Evolutionary conservation across 1,140 invertebrate species (phyloP), one percentile per base, ranked within the genome.

Genomic region (Drosophila punjabiensis): DNA sequence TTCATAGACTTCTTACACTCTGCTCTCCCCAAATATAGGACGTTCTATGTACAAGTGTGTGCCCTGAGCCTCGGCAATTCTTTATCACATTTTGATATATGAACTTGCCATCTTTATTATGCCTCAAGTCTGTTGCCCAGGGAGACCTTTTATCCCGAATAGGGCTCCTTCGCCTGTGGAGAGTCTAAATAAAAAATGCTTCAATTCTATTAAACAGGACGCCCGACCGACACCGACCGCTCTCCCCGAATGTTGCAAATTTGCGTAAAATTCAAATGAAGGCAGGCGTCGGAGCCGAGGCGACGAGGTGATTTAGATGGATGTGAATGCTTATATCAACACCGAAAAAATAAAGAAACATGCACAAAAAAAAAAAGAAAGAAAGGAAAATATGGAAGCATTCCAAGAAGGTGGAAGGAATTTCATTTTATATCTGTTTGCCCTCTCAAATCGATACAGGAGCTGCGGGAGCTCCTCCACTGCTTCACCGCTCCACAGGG

Each of bases 241-340:
- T 33, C 3, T 20, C 13, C 24, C 9, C 43, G 24, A 82, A 68
- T 73, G 60, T 78, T 56, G 65, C 77, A 61, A 81, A 84, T 82
- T 81, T 81, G 75, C 78, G 74, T 91, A 87, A 85, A 88, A 74
- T 83, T 88, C 71, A 76, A 83, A 80, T 91, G 64, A 79, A 79
- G 70, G 55, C 63, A 76, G 70, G 55, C 60, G 73, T 39, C 33
- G 41, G 16, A 28, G 66, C 48, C 37, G 55, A 47, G 59, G 59
- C 50, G 64, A 28, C 39, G 50, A 52, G 53, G 61, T 78, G 69
- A 67, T 85, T 84, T 63, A 81, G 69, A 73, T 81, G 76, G 53
- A 79, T 79, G 70, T 65, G 61, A 43, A 80, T 69, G 75, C 48
- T 71, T 73, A 56, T 50, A 84, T 84, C 50, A 65, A 80, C 73